These are phyloP conservation scores for Leucoma salicis DNA, from an alignment of 2,888 invertebrate species.

Conservation along the genomic window DNA sequence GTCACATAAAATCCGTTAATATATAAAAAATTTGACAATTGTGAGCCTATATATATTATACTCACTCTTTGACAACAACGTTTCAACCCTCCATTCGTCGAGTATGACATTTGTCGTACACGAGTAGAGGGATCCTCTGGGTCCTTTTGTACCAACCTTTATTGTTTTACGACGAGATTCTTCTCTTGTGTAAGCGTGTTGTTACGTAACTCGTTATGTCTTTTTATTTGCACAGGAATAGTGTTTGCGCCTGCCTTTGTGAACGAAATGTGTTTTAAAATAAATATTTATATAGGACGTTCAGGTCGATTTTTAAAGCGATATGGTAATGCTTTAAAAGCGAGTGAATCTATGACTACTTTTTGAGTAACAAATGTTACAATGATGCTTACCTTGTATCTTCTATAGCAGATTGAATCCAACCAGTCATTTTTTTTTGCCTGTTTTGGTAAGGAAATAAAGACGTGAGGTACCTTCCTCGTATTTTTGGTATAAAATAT, in stretches of 20 bases:
- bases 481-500: no score
- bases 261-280: slow-evolving; percentile 4
- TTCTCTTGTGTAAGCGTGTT: slow-evolving; percentile 28
- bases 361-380: no score
- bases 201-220: slow-evolving; percentile 24
- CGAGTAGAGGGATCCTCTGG: slow-evolving; percentile 23
- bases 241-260: slow-evolving; percentile 4
- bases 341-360: no score
- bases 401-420: no score
- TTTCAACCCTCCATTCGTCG: slow-evolving; percentile 13
- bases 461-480: no score
- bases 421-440: no score
- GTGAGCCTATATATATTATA: slow-evolving; percentile 3
- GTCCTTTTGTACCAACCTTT: slow-evolving; percentile 43
- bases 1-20: no score
- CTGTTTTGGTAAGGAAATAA: no score
- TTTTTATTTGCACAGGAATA: slow-evolving; percentile 20
- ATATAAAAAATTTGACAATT: neutral
- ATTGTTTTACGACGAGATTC: slow-evolving; percentile 53
- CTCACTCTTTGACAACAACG: slow-evolving; percentile 10
- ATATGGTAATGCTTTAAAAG: no score
- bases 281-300: neutral
- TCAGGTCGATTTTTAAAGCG: neutral
- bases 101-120: slow-evolving; percentile 10
- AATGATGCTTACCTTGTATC: no score